A percentile compares a stretch with the other conserved stretches of the same genome.
Conservation (phyloP, 2,888 invertebrate species). For the Globia sparganii region DNA sequence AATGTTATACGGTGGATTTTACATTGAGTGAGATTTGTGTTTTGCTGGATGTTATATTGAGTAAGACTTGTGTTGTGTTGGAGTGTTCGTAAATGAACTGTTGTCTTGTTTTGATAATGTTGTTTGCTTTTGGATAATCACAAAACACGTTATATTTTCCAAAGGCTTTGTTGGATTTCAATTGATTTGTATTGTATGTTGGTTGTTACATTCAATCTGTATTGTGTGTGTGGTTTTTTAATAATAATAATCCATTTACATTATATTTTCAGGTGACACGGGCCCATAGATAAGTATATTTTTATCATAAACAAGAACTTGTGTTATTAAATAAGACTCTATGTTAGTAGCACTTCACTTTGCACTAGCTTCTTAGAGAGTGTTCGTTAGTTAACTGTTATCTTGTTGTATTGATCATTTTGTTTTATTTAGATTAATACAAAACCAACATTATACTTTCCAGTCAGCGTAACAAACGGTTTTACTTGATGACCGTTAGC, state of each 20-base stretch:
- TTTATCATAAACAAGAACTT: no score
- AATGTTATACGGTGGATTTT: conserved; percentile 16
- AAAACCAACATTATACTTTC: neutral
- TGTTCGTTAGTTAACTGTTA: no score
- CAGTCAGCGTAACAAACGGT: neutral
- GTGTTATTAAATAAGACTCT: no score
- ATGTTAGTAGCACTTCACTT: no score
- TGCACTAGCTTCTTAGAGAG: no score
- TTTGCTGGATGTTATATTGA: neutral
- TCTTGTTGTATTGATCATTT: neutral
- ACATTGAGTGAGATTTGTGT: neutral
- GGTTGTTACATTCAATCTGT: no score
- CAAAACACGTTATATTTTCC: neutral
- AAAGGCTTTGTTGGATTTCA: no score
- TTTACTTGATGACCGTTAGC: neutral
- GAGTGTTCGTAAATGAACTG: neutral
- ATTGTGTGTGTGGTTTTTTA: no score
- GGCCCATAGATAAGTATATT: no score
- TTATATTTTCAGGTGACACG: no score
- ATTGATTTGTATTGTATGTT: neutral
- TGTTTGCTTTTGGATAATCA: neutral
- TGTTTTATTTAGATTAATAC: neutral
- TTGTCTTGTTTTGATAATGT: neutral
- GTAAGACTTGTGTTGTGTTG: neutral
- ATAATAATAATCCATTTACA: no score